Evolutionary conservation across 2,888 invertebrate species (phyloP).

Genomic region (Platypus cylindrus): DNA sequence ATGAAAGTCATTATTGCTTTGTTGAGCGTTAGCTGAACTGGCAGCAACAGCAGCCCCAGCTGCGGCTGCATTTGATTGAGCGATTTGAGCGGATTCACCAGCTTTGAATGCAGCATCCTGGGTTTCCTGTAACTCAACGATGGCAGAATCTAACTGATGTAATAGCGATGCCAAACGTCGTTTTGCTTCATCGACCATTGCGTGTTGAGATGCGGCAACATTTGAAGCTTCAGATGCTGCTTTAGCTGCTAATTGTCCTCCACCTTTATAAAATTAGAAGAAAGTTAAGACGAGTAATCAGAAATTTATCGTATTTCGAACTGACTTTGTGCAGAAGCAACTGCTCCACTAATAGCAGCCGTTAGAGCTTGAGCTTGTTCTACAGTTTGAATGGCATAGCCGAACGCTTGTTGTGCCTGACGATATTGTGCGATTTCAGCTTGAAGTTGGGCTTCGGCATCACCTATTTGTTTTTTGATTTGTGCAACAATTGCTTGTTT

Average conservation of each 20-base stretch:
- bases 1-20: not conserved
- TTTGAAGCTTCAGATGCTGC: conserved; percentile 15
- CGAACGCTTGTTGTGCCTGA: conserved; percentile 53
- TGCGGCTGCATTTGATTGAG: conserved; percentile 57
- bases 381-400: conserved; percentile 52
- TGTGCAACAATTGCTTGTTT: conserved; percentile 37
- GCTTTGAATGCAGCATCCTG: conserved; percentile 53
- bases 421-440: conserved; percentile 54
- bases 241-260: conserved; percentile 14
- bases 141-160: conserved; percentile 50
- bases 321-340: conserved; percentile 27
- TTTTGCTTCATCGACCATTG: conserved; percentile 40
- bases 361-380: conserved; percentile 52
- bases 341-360: conserved; percentile 56
- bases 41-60: conserved; percentile 25
- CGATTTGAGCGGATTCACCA: conserved; percentile 50
- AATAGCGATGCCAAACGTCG: conserved; percentile 47
- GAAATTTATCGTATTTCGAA: too few relatives aligned
- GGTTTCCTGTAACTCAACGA: conserved; percentile 57
- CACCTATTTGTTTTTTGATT: conserved; percentile 53
- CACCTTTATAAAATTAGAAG: conserved; percentile 4
- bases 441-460: conserved; percentile 50
- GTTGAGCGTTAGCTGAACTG: conserved; percentile 3
- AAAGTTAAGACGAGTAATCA: too few relatives aligned
- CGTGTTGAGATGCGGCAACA: conserved; percentile 17